Base-by-base conservation (phyloP, 2,113 vertebrate species). In the Smithornis capensis region DNA sequence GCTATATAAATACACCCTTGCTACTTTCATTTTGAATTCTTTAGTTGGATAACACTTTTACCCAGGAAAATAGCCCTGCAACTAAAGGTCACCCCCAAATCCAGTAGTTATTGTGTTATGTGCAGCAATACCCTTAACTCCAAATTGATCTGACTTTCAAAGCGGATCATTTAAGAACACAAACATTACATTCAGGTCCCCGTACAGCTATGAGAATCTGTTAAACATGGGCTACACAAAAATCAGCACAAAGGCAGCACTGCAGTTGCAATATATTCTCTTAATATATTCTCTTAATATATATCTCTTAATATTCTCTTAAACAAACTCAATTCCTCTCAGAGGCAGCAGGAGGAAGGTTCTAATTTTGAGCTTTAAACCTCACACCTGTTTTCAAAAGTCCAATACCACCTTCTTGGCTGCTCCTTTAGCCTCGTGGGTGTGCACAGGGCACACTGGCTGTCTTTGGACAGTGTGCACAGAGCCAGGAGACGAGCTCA, bases 401-500 rank as follows among this genome's bases (percentile, higher is more conserved):
- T 17, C 60, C 37, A 16, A 4, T 2, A 7, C 4, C 14, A 14
- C 18, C 15, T 19, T 8, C 12, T 3, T 8, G 14, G 44, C 29
- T 64, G 64, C 47, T 83, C 27, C 49, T 53, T 25, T 2, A 25
- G 63, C 55, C 8, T 0, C 4, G 69, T 3, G 0, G 1, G 5
- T 3, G 16, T 4, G 56, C n/a, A 12, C 35, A 28, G 85, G 42
- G 50, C 68, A 62, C 5, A 2, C 38, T 5, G 67, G 7, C 2
- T 22, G 35, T 2, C 25, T 21, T 25, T 3, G 23, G 37, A 63
- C 25, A 80, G 82, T 0, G 0, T 1, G 23, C 2, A 7, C 74
- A 76, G 64, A 80, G 37, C 38, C 60, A 56, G 71, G 7, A 59
- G 60, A 77, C 29, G 5, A 4, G 19, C 18, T 49, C 68, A 29